Base-by-base conservation (phyloP, 2,797 vertebrate genomes). In the Saxicola maurus region DNA sequence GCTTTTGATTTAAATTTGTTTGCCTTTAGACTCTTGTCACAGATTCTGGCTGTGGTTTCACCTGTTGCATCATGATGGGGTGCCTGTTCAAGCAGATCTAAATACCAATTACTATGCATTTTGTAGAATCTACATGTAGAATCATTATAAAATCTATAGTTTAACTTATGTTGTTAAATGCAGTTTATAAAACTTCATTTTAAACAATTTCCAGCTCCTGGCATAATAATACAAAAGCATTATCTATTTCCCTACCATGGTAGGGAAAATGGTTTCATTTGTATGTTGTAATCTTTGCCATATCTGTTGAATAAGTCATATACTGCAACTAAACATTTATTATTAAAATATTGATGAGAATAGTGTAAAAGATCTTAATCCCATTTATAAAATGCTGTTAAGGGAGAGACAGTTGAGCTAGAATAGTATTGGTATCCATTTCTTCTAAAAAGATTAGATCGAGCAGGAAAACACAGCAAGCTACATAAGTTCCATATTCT, bases 331-430 rank as follows among this genome's bases (percentile, higher is more conserved):
- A 86, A 35, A 0, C 1, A 43, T 49, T 83, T 69, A n/a, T 66
- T 64, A 67, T 64, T 81, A 60, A 78, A 59, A 71, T 51, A 60
- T 69, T 82, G 11, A 19, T 38, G 8, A 24, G 10, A 82, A 71
- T 51, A 40, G 2, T 27, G 9, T 10, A 84, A 74, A 71, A 77
- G 40, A 3, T 65, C 30, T 27, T 59, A 67, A 56, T 53, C 6
- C 3, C n/a, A 9, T 25, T n/a, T 51, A 24, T 81, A 17, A 48
- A 21, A 12, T 23, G 6, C 0, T 0, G 5, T 2, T 37, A 1
- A 13, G 2, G 8, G 9, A 1, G 2, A 0, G 0, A 21, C 7
- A 18, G 2, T 25, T 6, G 5, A 78, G 20, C 4, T 56, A 18
- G 11, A 42, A 11, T 20, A 49, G 7, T 31, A 48, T 1, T 31